Conservation (phyloP, 2,113 vertebrate species). For the Atherinomorus stipes region DNA sequence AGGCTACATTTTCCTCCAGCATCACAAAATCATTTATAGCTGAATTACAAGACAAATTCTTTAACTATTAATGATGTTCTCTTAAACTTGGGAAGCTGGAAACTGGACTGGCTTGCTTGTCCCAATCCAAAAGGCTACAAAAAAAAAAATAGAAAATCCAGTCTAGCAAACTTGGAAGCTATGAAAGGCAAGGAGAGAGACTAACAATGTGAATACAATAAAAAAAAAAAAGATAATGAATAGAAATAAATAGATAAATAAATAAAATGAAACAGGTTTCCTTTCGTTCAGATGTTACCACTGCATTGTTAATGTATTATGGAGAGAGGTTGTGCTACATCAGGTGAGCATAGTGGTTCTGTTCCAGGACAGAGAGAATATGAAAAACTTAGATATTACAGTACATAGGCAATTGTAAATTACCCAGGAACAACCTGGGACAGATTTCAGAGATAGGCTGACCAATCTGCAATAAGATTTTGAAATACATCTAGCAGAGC, state of each 20-base stretch:
- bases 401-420: too few relatives aligned
- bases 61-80: background rate
- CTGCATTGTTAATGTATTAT: background rate
- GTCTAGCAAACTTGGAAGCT: background rate
- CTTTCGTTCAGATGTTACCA: background rate
- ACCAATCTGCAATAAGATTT: too few relatives aligned
- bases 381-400: too few relatives aligned
- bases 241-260: background rate
- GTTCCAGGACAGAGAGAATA: too few relatives aligned
- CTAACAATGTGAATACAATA: background rate
- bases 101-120: background rate
- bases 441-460: too few relatives aligned
- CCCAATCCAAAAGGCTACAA: background rate
- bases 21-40: slow-evolving; percentile 8
- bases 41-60: slow-evolving; percentile 6
- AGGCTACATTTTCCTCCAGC: background rate
- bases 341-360: too few relatives aligned
- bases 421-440: too few relatives aligned
- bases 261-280: too few relatives aligned
- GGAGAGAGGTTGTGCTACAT: too few relatives aligned
- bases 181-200: background rate
- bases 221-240: background rate
- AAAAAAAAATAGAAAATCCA: background rate
- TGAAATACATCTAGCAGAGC: too few relatives aligned
- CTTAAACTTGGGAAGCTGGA: slow-evolving; percentile 2